A percentile compares a stretch with the other conserved stretches of the same genome.
phyloP scores from a whole-genome alignment of 2,888 invertebrate genomes.

The Cataglyphis albicans region DNA sequence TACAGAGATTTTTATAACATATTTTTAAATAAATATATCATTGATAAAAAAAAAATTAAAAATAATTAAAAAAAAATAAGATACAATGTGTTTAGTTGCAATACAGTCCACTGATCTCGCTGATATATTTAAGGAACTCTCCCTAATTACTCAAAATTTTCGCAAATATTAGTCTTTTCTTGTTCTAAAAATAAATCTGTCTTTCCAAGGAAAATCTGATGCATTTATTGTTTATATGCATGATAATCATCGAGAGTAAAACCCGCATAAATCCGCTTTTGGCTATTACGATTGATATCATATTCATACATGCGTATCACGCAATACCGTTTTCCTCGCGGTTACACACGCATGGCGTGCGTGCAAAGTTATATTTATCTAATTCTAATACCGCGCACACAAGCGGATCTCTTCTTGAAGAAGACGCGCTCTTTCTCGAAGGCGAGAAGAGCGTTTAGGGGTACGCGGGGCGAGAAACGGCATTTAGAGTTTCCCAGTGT shows the following conservation, averaged over 20 bases:
- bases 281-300: slow-evolving; percentile 7
- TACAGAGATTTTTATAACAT: background rate
- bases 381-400: slow-evolving; percentile 72
- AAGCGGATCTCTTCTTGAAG: slow-evolving; percentile 56
- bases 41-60: background rate
- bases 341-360: slow-evolving; percentile 24
- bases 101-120: background rate
- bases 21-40: background rate
- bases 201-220: background rate
- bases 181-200: background rate
- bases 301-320: slow-evolving; percentile 1
- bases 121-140: background rate
- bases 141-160: background rate
- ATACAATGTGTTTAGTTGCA: background rate
- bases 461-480: slow-evolving; percentile 19
- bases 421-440: slow-evolving; percentile 30
- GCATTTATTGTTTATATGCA: background rate
- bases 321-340: slow-evolving; percentile 31
- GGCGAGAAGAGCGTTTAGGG: slow-evolving; percentile 10
- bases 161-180: background rate
- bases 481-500: slow-evolving; percentile 79
- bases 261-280: background rate
- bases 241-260: background rate
- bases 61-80: background rate
- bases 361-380: slow-evolving; percentile 78